These are phyloP conservation scores for Stichodactyla helianthus DNA, from an alignment of 64 coral and sea anemone species.

Conservation along the genomic window DNA sequence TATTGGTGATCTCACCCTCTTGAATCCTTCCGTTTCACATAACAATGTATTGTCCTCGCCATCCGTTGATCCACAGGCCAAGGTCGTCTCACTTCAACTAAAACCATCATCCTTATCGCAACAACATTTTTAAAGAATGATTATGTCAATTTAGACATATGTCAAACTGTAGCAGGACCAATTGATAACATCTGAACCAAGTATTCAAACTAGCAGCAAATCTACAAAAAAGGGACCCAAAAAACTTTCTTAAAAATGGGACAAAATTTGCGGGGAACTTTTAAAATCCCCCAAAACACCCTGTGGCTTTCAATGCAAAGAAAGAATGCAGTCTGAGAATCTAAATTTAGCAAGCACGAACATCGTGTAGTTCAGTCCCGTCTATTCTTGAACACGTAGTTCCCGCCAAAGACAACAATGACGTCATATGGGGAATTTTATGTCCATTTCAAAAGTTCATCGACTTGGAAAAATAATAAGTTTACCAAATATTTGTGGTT, in stretches of 20 bases:
- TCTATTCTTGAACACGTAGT: neutral
- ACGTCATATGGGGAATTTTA: neutral
- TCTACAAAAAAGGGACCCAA: neutral
- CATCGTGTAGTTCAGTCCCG: neutral
- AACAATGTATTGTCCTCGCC: neutral
- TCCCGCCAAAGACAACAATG: neutral
- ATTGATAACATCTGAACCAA: neutral
- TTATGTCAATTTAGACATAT: neutral
- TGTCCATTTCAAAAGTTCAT: neutral
- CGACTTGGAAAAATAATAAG: neutral
- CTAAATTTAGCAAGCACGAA: neutral
- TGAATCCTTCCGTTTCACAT: neutral
- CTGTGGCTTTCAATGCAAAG: neutral
- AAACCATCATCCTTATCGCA: neutral
- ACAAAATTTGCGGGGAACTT: neutral
- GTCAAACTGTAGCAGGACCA: neutral
- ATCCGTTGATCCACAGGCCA: neutral
- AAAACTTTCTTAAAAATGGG: neutral
- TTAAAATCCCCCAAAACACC: neutral
- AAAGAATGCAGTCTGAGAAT: neutral
- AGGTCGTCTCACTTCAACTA: neutral
- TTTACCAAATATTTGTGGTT: neutral
- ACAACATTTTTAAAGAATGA: neutral
- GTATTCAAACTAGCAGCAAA: neutral
- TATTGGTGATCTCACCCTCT: neutral